A percentile compares a stretch with the other conserved stretches of the same genome.
Conservation (phyloP, 2,113 vertebrate species). For the Semnornis frantzii region DNA sequence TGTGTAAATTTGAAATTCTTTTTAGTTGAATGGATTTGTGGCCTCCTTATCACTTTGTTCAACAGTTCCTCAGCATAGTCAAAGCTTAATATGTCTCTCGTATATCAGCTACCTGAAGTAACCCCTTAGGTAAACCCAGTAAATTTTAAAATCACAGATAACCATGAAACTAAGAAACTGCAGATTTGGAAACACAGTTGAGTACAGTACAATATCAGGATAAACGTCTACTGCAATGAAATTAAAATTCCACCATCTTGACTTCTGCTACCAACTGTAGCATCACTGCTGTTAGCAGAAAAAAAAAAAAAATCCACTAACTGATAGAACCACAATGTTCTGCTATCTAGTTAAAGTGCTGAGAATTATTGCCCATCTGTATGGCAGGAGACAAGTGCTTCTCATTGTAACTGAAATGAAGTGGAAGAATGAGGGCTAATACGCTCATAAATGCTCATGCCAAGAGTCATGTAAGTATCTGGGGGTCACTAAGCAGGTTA, state of each 20-base stretch:
- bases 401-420: background rate
- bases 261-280: background rate
- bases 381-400: slow-evolving; percentile 4
- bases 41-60: background rate
- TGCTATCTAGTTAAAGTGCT: background rate
- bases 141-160: background rate
- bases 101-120: background rate
- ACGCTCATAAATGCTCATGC: background rate
- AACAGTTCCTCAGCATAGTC: background rate
- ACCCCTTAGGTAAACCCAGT: background rate
- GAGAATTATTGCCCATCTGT: background rate
- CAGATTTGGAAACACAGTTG: background rate
- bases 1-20: background rate
- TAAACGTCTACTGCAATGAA: background rate
- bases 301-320: background rate
- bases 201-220: background rate
- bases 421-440: background rate
- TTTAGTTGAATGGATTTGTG: background rate
- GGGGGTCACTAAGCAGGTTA: background rate
- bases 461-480: background rate
- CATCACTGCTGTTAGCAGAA: background rate
- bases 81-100: background rate
- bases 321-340: background rate
- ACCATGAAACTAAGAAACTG: background rate
- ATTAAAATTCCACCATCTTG: background rate